Conservation (phyloP, 2,888 invertebrate species). For the Mesoligia furuncula region DNA sequence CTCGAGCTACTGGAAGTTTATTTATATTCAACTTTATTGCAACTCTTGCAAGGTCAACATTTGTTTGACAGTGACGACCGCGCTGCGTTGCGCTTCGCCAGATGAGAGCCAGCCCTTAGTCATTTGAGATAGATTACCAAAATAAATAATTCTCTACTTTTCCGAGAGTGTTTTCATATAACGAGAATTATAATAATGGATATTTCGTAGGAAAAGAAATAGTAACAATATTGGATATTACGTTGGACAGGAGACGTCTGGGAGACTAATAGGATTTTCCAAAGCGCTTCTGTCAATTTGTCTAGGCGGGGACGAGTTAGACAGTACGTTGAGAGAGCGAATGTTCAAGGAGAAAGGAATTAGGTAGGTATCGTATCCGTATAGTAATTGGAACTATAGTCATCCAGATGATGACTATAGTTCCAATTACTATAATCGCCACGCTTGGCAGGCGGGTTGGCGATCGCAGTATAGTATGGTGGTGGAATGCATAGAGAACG, state of each 20-base stretch:
- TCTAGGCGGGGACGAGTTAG: conserved; percentile 15
- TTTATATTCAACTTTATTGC: too few species aligned
- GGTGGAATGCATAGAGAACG: too few species aligned
- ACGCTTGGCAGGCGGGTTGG: too few species aligned
- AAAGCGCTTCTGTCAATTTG: conserved; percentile 21
- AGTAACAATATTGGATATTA: neutral
- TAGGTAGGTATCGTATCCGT: neutral
- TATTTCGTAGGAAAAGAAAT: neutral
- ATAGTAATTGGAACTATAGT: neutral
- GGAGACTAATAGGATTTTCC: conserved; percentile 5
- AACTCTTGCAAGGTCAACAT: too few species aligned
- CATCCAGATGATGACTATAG: too few species aligned
- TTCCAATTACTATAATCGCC: too few species aligned
- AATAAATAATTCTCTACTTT: neutral
- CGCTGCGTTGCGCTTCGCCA: too few species aligned
- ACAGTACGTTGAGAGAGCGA: neutral
- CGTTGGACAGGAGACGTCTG: neutral
- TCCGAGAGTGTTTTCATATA: neutral
- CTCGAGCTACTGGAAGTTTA: too few species aligned
- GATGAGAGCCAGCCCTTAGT: too few species aligned
- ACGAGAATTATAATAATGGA: neutral
- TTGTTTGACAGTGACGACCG: too few species aligned
- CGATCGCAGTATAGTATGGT: too few species aligned
- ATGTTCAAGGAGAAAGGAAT: neutral
- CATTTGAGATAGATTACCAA: neutral